Evolutionary conservation across 2,113 vertebrate species (phyloP), one percentile per base, ranked within the genome.

Genomic region (Chaetura pelagica): DNA sequence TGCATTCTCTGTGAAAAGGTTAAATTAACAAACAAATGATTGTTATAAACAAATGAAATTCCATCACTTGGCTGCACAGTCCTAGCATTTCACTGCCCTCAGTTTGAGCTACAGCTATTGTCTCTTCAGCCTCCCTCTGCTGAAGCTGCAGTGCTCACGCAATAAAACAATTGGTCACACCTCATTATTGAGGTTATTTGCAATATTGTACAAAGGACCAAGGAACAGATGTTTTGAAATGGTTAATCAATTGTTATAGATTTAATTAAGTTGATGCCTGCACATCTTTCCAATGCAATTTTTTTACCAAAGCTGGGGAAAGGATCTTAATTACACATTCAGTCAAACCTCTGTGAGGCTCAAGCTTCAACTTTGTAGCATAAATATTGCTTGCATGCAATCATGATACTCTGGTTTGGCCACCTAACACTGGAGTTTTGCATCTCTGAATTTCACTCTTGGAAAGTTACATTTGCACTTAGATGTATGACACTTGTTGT

Each of bases 401-500:
- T 76, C 54, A 35, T 4, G 12, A 87, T 63, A 62, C 19, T 72
- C 58, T 84, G 1, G 49, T 81, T 78, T 94, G 62, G 29, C 74
- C 67, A 54, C 57, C 93, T 91, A 34, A 34, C 38, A 5, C 38
- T 76, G 66, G 29, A 69, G 67, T 67, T 82, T 69, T 85, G 34
- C 51, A 35, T 44, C 57, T 87, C 78, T 83, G 38, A 90, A 78
- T 51, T 81, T 93, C 44, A 34, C 63, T 81, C 89, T 81, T 93
- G 85, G 89, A 96, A 96, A 96, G 91, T 63, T 90, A 94, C 89
- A 58, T 96, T 97, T 91, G 80, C 69, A 89, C 92, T 90, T 95
- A 84, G 62, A 94, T 77, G 94, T 73, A 71, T 91, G 93, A 55
- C 40, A 54, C 87, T 95, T 78, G 79, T 79, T 90, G 75, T 84